A percentile compares a stretch with the other conserved stretches of the same genome.
Evolutionary conservation across 2,113 vertebrate species (phyloP).

Genomic region (Balaeniceps rex): DNA sequence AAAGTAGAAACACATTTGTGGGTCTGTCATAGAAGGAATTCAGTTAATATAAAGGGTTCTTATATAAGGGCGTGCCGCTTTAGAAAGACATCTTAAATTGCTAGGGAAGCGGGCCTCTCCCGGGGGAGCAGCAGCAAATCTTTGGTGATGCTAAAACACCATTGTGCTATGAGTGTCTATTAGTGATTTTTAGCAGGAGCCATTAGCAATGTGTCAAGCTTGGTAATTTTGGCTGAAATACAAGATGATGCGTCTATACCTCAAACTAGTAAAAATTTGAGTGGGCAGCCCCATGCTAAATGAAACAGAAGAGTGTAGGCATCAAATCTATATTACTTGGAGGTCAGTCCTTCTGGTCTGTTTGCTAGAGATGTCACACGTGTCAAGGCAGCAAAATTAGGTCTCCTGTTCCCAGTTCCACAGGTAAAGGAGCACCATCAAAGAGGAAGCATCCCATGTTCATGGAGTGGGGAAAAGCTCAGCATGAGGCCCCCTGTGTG

Average conservation of each 20-base stretch:
- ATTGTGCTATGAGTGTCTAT: background rate
- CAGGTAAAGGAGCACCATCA: background rate
- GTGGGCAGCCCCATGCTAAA: background rate
- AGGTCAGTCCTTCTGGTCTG: background rate
- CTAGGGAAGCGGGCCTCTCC: background rate
- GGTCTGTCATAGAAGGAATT: background rate
- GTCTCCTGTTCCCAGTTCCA: background rate
- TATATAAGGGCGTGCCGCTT: background rate
- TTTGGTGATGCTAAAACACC: background rate
- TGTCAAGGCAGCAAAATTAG: background rate
- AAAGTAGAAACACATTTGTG: background rate
- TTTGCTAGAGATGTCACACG: background rate
- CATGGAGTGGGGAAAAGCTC: background rate
- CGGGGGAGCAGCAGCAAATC: background rate
- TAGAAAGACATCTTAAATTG: background rate
- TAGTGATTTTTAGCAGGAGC: background rate
- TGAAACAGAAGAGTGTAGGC: background rate
- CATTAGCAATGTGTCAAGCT: background rate
- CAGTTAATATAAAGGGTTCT: background rate
- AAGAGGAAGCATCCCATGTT: background rate
- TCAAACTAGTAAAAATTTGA: background rate
- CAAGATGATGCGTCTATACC: background rate
- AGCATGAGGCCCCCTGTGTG: background rate
- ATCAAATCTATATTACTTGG: background rate
- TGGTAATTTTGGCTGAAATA: background rate